A percentile compares a stretch with the other conserved stretches of the same genome.
Conservation (phyloP, 2,113 vertebrate genomes). For the Xerus inauris region DNA sequence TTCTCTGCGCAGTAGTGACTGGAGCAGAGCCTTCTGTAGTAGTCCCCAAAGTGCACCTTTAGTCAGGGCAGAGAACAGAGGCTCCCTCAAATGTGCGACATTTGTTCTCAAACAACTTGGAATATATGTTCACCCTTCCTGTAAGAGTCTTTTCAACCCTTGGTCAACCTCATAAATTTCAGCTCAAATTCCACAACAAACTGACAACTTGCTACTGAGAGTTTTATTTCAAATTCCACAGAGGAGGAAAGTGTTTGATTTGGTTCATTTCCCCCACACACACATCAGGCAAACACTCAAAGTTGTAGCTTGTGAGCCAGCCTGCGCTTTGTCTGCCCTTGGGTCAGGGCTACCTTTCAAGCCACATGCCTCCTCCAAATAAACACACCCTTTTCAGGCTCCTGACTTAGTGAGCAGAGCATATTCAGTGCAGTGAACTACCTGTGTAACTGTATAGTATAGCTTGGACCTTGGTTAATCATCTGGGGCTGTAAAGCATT, state of each 20-base stretch:
- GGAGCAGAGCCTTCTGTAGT: not conserved
- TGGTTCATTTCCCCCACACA: not conserved
- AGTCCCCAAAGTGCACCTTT: not conserved
- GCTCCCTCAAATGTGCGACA: not conserved
- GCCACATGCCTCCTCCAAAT: not conserved
- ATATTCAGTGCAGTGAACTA: not conserved
- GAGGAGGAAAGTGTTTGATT: not conserved
- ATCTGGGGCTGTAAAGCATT: not conserved
- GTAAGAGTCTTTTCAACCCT: slow-evolving; percentile 19
- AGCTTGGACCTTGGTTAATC: not conserved
- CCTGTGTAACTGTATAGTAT: accelerated
- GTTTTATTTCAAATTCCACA: slow-evolving; percentile 37
- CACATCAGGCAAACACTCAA: not conserved
- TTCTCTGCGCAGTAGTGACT: not conserved
- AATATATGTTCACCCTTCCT: not conserved
- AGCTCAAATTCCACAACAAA: slow-evolving; percentile 48
- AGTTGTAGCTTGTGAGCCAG: not conserved
- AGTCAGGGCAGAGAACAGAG: not conserved
- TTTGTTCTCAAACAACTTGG: not conserved
- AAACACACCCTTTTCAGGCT: not conserved
- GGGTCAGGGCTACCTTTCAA: not conserved
- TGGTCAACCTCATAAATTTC: slow-evolving; percentile 45
- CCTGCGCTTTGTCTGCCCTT: not conserved
- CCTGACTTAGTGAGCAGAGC: not conserved
- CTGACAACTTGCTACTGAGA: slow-evolving; percentile 45